phyloP scores from a whole-genome alignment of 2,888 invertebrate genomes.

The Timema podura region DNA sequence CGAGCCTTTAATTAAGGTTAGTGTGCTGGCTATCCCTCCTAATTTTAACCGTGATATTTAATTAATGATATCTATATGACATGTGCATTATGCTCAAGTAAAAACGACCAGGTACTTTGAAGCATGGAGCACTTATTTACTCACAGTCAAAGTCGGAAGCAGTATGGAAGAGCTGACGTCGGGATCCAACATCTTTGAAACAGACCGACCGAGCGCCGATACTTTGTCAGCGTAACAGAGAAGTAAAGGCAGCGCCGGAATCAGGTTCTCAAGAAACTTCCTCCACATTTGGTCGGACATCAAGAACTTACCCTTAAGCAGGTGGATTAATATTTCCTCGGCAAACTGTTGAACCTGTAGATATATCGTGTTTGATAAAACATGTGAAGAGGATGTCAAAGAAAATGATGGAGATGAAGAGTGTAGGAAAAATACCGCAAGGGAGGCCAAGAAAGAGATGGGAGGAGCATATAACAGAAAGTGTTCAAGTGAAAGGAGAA shows the following conservation, averaged over 20 bases:
- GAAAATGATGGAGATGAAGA: not conserved
- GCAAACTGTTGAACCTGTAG: conserved; percentile 55
- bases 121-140: not conserved
- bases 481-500: too few species aligned
- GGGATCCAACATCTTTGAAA: conserved; percentile 60
- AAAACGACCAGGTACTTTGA: too few species aligned
- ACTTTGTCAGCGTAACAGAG: conserved; percentile 55
- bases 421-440: too few species aligned
- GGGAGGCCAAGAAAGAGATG: too few species aligned
- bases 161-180: conserved; percentile 58
- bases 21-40: too few species aligned
- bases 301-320: conserved; percentile 60
- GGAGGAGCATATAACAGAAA: too few species aligned
- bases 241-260: conserved; percentile 58
- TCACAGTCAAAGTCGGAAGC: conserved; percentile 53
- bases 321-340: conserved; percentile 57
- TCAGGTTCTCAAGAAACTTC: conserved; percentile 53
- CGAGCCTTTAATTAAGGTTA: too few species aligned
- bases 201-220: conserved; percentile 53
- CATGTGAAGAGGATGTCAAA: not conserved
- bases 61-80: too few species aligned
- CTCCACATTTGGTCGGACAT: conserved; percentile 61
- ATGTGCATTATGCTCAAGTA: too few species aligned
- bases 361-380: conserved; percentile 22
- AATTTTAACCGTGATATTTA: too few species aligned